phyloP scores from a whole-genome alignment of 2,113 vertebrate genomes.

The Eulacestoma nigropectus region DNA sequence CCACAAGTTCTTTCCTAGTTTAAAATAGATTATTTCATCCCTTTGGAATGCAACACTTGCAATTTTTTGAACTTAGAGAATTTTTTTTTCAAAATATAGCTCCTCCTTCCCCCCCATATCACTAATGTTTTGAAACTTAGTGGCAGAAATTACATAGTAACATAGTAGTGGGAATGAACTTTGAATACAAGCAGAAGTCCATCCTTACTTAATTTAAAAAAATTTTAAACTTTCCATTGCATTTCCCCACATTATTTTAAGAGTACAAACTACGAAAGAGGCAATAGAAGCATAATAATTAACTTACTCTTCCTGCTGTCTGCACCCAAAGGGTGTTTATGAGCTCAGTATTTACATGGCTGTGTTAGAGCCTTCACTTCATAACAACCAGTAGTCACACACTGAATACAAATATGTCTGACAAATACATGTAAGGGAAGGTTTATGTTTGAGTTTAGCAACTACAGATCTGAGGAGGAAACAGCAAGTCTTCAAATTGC shows the following conservation, averaged over 20 bases:
- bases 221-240: not conserved
- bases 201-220: not conserved
- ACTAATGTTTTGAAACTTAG: not conserved
- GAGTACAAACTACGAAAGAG: not conserved
- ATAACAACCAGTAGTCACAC: not conserved
- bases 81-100: not conserved
- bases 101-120: fast-evolving
- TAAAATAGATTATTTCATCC: not conserved
- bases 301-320: not conserved
- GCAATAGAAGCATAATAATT: not conserved
- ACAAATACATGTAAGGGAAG: not conserved
- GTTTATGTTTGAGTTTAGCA: not conserved
- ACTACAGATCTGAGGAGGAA: not conserved
- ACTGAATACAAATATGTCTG: not conserved
- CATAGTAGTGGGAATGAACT: not conserved
- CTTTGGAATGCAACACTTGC: not conserved
- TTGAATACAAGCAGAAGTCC: not conserved
- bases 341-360: not conserved
- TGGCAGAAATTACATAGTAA: not conserved
- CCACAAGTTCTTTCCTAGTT: not conserved
- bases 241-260: not conserved
- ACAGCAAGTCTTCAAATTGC: not conserved
- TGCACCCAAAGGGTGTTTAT: not conserved
- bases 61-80: not conserved
- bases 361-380: not conserved